Evolutionary conservation across 2,113 vertebrate species (phyloP).

Genomic region (Nematolebias whitei): DNA sequence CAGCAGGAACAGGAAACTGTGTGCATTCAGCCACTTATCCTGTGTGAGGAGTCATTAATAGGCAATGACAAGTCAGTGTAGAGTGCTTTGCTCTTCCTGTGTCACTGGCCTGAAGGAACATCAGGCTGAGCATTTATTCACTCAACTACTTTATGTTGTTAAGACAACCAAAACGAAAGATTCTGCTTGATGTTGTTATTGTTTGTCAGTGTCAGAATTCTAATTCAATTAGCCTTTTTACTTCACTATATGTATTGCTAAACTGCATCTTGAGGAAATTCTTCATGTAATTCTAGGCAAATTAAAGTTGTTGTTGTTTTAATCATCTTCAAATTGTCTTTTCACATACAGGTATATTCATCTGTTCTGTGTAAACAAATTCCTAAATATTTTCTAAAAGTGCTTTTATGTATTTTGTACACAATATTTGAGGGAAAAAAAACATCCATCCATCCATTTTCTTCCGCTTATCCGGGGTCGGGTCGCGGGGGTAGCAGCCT

Average conservation of each 20-base stretch:
- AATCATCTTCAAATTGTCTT: neutral
- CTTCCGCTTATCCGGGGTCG: no score
- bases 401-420: no score
- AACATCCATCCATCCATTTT: no score
- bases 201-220: slow-evolving; percentile 33
- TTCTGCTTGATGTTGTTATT: slow-evolving; percentile 35
- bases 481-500: no score
- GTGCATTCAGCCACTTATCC: slow-evolving; percentile 51
- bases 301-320: no score
- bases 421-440: no score
- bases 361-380: no score
- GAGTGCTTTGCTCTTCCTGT: slow-evolving; percentile 37
- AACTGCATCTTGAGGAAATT: neutral
- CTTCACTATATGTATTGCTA: slow-evolving; percentile 8
- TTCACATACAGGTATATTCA: no score
- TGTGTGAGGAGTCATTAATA: slow-evolving; percentile 60
- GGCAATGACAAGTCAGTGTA: slow-evolving; percentile 57
- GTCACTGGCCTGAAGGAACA: slow-evolving; percentile 55
- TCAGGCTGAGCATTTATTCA: slow-evolving; percentile 38
- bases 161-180: slow-evolving; percentile 38
- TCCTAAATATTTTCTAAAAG: no score
- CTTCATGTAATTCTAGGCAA: neutral
- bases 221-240: slow-evolving; percentile 16
- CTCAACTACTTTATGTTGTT: slow-evolving; percentile 34
- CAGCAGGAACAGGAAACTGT: slow-evolving; percentile 39